phyloP scores from a whole-genome alignment of 2,113 vertebrate species.

The Sporophila hypoxantha region DNA sequence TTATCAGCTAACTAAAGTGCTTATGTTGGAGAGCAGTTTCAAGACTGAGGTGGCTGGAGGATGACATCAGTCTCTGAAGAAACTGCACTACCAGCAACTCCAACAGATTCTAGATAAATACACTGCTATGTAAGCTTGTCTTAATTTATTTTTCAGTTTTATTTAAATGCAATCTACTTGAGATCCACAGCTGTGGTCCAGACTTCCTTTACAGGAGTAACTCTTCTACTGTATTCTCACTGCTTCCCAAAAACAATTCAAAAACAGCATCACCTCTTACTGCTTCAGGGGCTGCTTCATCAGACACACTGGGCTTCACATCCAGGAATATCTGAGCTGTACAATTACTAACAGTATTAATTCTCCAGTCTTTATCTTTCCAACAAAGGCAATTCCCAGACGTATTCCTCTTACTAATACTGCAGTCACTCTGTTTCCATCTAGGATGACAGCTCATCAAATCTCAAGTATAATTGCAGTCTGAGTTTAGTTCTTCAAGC shows the following conservation, averaged over 20 bases:
- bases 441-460: not conserved
- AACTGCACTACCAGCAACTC: not conserved
- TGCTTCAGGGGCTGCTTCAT: not conserved
- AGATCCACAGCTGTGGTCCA: not conserved
- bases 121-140: not conserved
- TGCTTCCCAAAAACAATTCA: not conserved
- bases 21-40: not conserved
- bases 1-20: not conserved
- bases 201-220: not conserved
- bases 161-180: not conserved
- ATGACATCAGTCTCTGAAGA: not conserved
- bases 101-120: not conserved
- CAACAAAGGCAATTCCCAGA: conserved; percentile 1
- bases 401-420: not conserved
- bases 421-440: not conserved
- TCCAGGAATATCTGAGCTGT: not conserved
- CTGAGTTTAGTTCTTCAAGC: not conserved
- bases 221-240: not conserved
- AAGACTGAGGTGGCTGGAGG: not conserved
- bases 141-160: not conserved
- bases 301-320: not conserved
- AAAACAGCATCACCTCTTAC: not conserved
- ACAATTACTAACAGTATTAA: not conserved
- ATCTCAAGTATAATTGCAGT: not conserved
- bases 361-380: not conserved